Percentiles rank a stretch among this genome's conserved stretches.
Conservation (phyloP, 1,140 invertebrate species). For the Pachypeltis micranthus region DNA sequence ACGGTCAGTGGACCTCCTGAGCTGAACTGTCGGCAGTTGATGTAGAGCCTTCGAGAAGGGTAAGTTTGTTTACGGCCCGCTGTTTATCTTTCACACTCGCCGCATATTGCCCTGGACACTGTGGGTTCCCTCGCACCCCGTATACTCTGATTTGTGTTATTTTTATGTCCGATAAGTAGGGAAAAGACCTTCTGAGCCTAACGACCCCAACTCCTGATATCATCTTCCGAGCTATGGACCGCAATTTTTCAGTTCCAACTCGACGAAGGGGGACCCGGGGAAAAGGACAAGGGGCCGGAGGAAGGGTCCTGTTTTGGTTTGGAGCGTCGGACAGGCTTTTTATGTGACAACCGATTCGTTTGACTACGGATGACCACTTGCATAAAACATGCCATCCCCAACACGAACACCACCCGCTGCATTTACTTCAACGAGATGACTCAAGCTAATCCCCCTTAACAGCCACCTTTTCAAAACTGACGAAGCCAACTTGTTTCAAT, state of each 20-base stretch:
- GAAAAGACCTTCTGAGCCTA: conserved; percentile 1
- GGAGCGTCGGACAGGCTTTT: too few relatives aligned
- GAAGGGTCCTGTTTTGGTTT: too few relatives aligned
- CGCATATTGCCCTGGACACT: conserved; percentile 15
- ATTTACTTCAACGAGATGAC: too few relatives aligned
- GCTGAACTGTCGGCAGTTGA: conserved; percentile 4
- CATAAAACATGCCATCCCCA: too few relatives aligned
- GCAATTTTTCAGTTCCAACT: conserved; percentile 3
- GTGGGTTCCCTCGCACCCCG: background rate
- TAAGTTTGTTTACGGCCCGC: conserved; percentile 13
- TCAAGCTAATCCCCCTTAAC: too few relatives aligned
- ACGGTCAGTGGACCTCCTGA: conserved; percentile 6
- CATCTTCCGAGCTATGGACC: conserved; percentile 7
- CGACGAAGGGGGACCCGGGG: too few relatives aligned
- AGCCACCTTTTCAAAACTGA: too few relatives aligned
- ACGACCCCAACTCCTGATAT: conserved; percentile 5
- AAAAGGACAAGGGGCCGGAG: too few relatives aligned
- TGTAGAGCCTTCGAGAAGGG: conserved; percentile 4
- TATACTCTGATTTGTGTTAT: conserved; percentile 8
- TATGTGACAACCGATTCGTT: too few relatives aligned
- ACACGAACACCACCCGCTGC: too few relatives aligned
- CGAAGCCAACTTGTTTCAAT: too few relatives aligned
- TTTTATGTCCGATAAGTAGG: conserved; percentile 11
- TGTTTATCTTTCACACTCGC: conserved; percentile 16
- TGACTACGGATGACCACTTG: too few relatives aligned